Percentiles rank a stretch among this genome's conserved stretches.
Conservation (phyloP, 2,888 invertebrate genomes). For the Nysson spinosus region DNA sequence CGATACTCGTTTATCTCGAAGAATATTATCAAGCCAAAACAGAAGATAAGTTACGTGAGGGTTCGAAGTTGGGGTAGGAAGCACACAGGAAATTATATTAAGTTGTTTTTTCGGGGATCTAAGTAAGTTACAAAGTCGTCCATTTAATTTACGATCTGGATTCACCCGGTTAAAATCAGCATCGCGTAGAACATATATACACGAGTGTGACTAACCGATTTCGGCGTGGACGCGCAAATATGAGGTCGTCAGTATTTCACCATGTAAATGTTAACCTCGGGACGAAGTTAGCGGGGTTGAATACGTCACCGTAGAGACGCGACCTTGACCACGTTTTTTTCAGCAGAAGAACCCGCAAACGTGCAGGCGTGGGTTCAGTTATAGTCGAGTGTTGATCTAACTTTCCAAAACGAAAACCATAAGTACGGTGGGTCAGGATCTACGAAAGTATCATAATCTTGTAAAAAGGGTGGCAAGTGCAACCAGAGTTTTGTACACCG, state of each 20-base stretch:
- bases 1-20: no score
- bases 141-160: conserved; percentile 49
- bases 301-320: conserved; percentile 48
- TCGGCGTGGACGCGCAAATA: conserved; percentile 42
- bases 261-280: conserved; percentile 58
- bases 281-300: conserved; percentile 21
- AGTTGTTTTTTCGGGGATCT: no score
- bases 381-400: conserved; percentile 31
- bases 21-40: no score
- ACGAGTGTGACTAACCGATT: conserved; percentile 67
- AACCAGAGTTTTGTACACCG: background rate
- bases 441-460: background rate
- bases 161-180: conserved; percentile 37
- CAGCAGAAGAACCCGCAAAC: conserved; percentile 34
- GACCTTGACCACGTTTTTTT: conserved; percentile 60
- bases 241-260: conserved; percentile 50
- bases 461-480: background rate
- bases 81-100: no score
- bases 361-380: conserved; percentile 34
- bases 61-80: no score
- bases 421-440: conserved; percentile 29
- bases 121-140: conserved; percentile 24
- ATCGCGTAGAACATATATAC: conserved; percentile 51
- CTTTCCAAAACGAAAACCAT: conserved; percentile 14
- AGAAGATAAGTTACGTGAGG: no score